Conservation (phyloP, 2,888 invertebrate genomes). For the Eupithecia abbreviata region DNA sequence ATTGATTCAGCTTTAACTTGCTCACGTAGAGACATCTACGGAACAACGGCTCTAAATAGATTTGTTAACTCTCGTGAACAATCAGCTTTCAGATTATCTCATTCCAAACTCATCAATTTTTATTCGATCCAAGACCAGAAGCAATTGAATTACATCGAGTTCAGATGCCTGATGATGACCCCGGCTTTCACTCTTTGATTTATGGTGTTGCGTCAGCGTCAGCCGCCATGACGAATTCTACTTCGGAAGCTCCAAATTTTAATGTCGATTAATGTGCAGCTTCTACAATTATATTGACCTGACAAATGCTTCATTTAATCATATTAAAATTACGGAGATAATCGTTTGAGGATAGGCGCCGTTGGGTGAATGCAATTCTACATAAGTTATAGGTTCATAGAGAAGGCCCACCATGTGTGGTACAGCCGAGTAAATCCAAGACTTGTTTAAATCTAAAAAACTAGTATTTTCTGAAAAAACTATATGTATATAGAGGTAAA, state of each 20-base stretch:
- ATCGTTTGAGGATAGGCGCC: neutral
- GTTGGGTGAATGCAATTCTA: neutral
- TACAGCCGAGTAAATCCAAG: neutral
- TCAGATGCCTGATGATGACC: slow-evolving; percentile 31
- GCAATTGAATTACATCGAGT: slow-evolving; percentile 20
- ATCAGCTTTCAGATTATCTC: slow-evolving; percentile 12
- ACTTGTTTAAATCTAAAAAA: neutral
- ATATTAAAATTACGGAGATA: neutral
- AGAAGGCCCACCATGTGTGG: neutral
- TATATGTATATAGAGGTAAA: neutral
- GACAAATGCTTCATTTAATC: neutral
- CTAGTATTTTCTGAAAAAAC: neutral
- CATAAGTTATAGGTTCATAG: neutral
- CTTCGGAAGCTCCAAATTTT: slow-evolving; percentile 24
- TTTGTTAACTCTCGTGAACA: neutral
- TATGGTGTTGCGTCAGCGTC: slow-evolving; percentile 13
- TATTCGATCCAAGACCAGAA: slow-evolving; percentile 32
- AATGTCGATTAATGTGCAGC: slow-evolving; percentile 15
- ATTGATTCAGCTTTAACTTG: neutral
- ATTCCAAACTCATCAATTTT: slow-evolving; percentile 31
- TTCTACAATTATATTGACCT: neutral
- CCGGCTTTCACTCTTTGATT: slow-evolving; percentile 30
- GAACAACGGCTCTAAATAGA: neutral
- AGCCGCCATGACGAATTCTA: slow-evolving; percentile 24
- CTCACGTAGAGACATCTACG: neutral